A percentile compares a stretch with the other conserved stretches of the same genome.
Conservation (phyloP, 2,113 vertebrate species). For the Mus spicilegus region DNA sequence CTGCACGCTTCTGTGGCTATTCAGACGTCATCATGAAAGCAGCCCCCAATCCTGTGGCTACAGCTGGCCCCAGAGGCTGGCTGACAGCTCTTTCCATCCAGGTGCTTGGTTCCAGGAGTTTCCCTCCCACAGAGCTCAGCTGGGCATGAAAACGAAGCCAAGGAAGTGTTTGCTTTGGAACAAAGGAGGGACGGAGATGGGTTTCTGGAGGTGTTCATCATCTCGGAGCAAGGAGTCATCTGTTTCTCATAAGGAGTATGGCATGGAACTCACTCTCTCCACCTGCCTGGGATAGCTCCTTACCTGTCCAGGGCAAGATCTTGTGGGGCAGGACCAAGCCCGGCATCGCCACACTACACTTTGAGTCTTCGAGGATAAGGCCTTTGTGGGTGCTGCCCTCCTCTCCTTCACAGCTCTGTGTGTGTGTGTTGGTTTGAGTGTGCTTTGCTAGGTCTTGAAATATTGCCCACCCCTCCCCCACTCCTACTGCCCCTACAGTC, state of each 20-base stretch:
- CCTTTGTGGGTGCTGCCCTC: neutral
- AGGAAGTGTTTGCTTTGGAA: slow-evolving; percentile 75
- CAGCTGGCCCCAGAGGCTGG: neutral
- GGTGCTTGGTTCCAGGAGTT: slow-evolving; percentile 20
- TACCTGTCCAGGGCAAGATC: neutral
- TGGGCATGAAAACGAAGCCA: slow-evolving; percentile 48
- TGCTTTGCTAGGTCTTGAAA: neutral
- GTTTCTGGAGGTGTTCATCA: slow-evolving; percentile 45
- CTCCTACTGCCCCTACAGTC: no score
- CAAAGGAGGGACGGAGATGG: slow-evolving; percentile 3
- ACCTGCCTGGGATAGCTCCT: neutral
- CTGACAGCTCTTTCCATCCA: neutral
- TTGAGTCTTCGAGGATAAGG: neutral
- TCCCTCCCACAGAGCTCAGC: neutral
- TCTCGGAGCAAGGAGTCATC: slow-evolving; percentile 43
- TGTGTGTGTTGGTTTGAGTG: neutral
- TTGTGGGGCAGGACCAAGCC: neutral
- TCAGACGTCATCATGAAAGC: neutral
- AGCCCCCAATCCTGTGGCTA: neutral
- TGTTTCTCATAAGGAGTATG: slow-evolving; percentile 59
- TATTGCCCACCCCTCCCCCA: neutral
- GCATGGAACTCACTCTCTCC: neutral
- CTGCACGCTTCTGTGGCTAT: neutral
- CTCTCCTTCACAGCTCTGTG: neutral
- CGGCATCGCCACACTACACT: neutral